Evolutionary conservation across 1,140 invertebrate species (phyloP), one percentile per base, ranked within the genome.

Genomic region (Sarcophaga peregrina): DNA sequence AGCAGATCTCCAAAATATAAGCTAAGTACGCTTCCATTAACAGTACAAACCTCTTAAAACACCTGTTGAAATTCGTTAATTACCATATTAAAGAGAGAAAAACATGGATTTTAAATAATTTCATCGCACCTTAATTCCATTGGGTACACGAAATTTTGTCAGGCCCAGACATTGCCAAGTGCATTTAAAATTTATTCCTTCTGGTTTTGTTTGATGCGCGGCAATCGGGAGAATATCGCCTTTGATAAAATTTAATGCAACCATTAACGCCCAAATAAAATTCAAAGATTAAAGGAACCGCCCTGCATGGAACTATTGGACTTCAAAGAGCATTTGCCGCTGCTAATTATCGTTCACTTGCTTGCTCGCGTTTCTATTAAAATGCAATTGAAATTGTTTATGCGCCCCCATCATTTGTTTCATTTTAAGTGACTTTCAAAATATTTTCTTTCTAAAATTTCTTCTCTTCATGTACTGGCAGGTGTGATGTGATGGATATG

Each of bases 221-320:
- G 25, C 4, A 37, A 10, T 72, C 17, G 62, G 20, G 62, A n/a
- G n/a, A 72, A n/a, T 25, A 20, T 72, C 17, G 17, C 10, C 37
- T 72, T 76, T 76, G 20, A 15, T 76, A n/a, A n/a, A 46, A 76
- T 76, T 76, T 76, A n/a, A 76, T 76, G 78, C n/a, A 13, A 25
- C 13, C 37, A 82, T 82, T 82, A 82, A 68, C 81, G 81, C 58
- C 81, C 45, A 54, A n/a, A 73, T 82, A 82, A 82, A 46, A 10
- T n/a, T 17, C 15, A 0, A 58, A 82, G 81, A 82, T 82, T 62
- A 82, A 82, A 82, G 81, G n/a, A 15, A 20, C 81, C 81, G 81
- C 58, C n/a, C 8, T 68, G 11, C 5, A n/a, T 37, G 37, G 11
- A 45, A 13, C 58, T 10, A 72, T 72, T 72, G 81, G 46, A 58